Conservation (phyloP, 2,113 vertebrate genomes). For the Atractosteus spatula region DNA sequence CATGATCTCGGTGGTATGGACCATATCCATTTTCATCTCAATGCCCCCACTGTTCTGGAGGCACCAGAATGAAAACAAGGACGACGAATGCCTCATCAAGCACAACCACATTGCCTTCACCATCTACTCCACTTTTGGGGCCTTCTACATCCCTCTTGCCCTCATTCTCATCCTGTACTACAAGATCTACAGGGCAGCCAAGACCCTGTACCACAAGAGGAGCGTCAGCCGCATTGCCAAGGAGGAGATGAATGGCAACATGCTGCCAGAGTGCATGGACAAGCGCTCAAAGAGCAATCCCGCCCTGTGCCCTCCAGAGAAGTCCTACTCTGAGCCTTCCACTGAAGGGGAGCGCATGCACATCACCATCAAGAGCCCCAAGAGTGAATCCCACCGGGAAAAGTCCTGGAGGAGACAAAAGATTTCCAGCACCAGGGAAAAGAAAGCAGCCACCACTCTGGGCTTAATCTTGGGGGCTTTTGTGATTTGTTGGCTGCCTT, state of each 20-base stretch:
- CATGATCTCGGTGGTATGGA: slow-evolving; percentile 89
- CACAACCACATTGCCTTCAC: slow-evolving; percentile 88
- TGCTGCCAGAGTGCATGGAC: slow-evolving; percentile 75
- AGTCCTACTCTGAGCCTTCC: slow-evolving; percentile 82
- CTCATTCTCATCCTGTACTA: slow-evolving; percentile 97
- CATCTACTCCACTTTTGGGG: slow-evolving; percentile 91
- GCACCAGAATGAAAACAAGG: slow-evolving; percentile 68
- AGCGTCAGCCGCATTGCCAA: slow-evolving; percentile 78
- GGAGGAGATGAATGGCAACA: slow-evolving; percentile 83
- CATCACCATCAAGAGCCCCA: slow-evolving; percentile 59
- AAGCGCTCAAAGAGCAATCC: slow-evolving; percentile 67
- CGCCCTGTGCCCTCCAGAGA: slow-evolving; percentile 72
- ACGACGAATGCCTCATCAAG: slow-evolving; percentile 88
- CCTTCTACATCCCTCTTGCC: slow-evolving; percentile 91
- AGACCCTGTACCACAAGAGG: slow-evolving; percentile 87
- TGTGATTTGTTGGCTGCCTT: slow-evolving; percentile 95
- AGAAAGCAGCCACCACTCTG: slow-evolving; percentile 88
- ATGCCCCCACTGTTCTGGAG: slow-evolving; percentile 90
- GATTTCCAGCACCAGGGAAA: slow-evolving; percentile 86
- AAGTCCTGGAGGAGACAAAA: slow-evolving; percentile 81
- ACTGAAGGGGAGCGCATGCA: slow-evolving; percentile 78
- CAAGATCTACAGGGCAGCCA: slow-evolving; percentile 95
- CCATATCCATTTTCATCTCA: slow-evolving; percentile 90
- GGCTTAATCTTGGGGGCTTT: slow-evolving; percentile 95
- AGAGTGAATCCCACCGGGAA: slow-evolving; percentile 70